Evolutionary conservation across 2,113 vertebrate species (phyloP), one percentile per base, ranked within the genome.

Genomic region (Copsychus sechellarum): DNA sequence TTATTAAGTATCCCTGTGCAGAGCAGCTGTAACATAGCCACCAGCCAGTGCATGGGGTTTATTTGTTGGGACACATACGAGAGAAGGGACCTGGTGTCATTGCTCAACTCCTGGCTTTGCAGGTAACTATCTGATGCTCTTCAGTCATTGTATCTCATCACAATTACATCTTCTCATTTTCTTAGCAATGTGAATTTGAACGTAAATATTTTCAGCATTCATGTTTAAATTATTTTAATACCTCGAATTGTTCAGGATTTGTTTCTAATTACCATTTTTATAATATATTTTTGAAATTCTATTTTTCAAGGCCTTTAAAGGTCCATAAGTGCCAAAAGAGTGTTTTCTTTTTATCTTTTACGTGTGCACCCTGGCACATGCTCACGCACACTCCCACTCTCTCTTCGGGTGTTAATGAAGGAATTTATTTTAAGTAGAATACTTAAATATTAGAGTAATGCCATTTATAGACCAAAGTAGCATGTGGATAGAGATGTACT

Each of bases 351-450:
- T 91, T 85, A 51, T 92, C 78, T 87, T 88, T 42, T 53, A 58
- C 1, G 1, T 51, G 69, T 16, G 5, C 8, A 0, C 77, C 21
- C 26, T 7, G 80, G 87, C 91, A 92, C 86, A 87, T 81, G 73
- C 81, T 93, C 76, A 15, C 1, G 4, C 93, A 87, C 24, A 6
- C 81, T 95, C 61, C 89, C 81, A 58, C 88, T 91, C 48, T 91
- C 73, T 76, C 57, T 81, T 71, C 0, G 43, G 40, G 57, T 69
- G 74, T 60, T 95, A 93, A 93, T 79, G 71, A 92, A 95, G 77
- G 69, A 83, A 93, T 88, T 91, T 93, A 86, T 91, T 88, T 93
- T 54, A 70, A 83, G 71, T 90, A 14, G 70, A 78, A 66, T 91
- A 54, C 53, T 88, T 72, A 43, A 86, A 60, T 95, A 83, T 95